Conservation (phyloP, 2,888 invertebrate genomes). For the Cheilosia scutellata region DNA sequence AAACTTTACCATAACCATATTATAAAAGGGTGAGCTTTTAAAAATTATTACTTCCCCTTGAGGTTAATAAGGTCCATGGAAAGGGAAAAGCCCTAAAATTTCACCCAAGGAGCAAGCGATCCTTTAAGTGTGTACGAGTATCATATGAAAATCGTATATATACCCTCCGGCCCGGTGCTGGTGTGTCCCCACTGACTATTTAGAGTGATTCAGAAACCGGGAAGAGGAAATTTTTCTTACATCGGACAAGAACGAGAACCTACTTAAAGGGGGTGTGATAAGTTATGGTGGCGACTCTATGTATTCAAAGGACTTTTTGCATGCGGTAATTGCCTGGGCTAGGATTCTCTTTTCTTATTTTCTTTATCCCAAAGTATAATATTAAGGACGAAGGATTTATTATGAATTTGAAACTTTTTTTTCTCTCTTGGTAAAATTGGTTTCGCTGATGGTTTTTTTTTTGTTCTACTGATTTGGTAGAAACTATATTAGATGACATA, state of each 20-base stretch:
- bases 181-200: conserved; percentile 30
- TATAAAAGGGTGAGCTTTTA: not conserved
- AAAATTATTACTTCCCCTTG: conserved; percentile 64
- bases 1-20: conserved; percentile 11
- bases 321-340: conserved; percentile 63
- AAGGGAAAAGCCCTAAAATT: conserved; percentile 17
- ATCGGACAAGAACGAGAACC: conserved; percentile 41
- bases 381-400: conserved; percentile 36
- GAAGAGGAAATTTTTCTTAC: conserved; percentile 41
- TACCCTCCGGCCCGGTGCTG: conserved; percentile 9
- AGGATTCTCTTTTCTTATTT: conserved; percentile 15
- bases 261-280: conserved; percentile 61
- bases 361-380: conserved; percentile 8
- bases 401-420: conserved; percentile 41
- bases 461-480: not conserved
- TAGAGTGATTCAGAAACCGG: conserved; percentile 59
- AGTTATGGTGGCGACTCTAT: conserved; percentile 49
- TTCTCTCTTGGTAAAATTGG: not conserved
- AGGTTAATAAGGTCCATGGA: conserved; percentile 55
- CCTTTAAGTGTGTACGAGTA: conserved; percentile 33
- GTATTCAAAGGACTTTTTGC: conserved; percentile 58
- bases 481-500: conserved; percentile 50
- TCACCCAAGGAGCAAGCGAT: conserved; percentile 31
- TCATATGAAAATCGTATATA: conserved; percentile 40
- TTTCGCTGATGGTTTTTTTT: not conserved